Evolutionary conservation across 2,113 vertebrate species (phyloP).

Genomic region (Scomber japonicus): DNA sequence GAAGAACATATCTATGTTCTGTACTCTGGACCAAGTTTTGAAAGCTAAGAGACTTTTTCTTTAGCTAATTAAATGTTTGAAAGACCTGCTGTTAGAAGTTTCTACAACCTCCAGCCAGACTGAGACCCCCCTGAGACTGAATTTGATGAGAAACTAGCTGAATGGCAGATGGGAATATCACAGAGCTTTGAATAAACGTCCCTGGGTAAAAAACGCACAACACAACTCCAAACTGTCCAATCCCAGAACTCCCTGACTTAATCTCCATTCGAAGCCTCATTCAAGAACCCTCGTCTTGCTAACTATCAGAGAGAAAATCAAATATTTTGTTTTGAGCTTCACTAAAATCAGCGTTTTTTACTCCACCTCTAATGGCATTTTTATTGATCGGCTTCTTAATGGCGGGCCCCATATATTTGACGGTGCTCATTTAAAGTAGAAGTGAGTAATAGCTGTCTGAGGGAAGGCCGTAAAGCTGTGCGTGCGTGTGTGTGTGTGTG

Average conservation of each 20-base stretch:
- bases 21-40: not conserved
- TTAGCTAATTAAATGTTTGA: conserved; percentile 18
- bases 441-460: conserved; percentile 97
- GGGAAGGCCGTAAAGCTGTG: conserved; percentile 93
- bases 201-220: conserved; percentile 85
- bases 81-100: conserved; percentile 44
- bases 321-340: conserved; percentile 98
- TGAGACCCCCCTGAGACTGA: conserved; percentile 88
- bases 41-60: not conserved
- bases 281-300: conserved; percentile 81
- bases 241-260: conserved; percentile 15
- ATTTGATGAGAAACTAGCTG: conserved; percentile 90
- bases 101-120: conserved; percentile 88
- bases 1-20: not conserved
- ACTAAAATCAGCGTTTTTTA: conserved; percentile 98
- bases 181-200: conserved; percentile 90
- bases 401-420: conserved; percentile 96
- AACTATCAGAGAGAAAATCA: conserved; percentile 95
- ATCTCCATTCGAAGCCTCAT: conserved; percentile 80
- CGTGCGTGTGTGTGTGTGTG: conserved; percentile 82
- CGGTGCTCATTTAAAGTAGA: conserved; percentile 96
- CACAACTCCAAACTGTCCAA: conserved; percentile 5
- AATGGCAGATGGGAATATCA: conserved; percentile 83
- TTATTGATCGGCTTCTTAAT: conserved; percentile 98
- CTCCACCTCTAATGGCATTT: conserved; percentile 97